Conservation (phyloP, 2,113 vertebrate species). For the Lasiurus cinereus region DNA sequence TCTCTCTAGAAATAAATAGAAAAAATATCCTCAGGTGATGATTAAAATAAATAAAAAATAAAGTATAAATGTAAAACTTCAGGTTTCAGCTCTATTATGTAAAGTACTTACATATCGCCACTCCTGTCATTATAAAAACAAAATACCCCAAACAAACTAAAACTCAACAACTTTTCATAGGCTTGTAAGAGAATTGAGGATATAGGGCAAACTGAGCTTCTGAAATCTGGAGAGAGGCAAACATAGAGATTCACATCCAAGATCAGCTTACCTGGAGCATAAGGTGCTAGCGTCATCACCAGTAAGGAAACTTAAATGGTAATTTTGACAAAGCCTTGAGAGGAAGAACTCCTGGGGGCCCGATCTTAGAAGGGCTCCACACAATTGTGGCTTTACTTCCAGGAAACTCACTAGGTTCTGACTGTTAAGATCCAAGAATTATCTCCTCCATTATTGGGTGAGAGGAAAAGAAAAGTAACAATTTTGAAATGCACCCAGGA, state of each 20-base stretch:
- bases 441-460: constrained; percentile 39
- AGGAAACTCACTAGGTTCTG: constrained; percentile 27
- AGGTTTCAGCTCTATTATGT: constrained; percentile 60
- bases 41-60: neutral
- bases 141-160: constrained; percentile 19
- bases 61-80: constrained; percentile 69
- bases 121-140: constrained; percentile 35
- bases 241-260: constrained; percentile 45
- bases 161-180: constrained; percentile 54
- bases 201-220: neutral
- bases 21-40: too few relatives aligned
- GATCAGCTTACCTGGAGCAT: constrained; percentile 43
- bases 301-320: constrained; percentile 33
- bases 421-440: constrained; percentile 34
- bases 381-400: neutral
- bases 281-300: neutral
- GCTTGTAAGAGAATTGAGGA: constrained; percentile 41
- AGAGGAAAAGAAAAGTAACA: constrained; percentile 16
- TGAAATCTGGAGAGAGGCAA: constrained; percentile 23
- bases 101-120: neutral
- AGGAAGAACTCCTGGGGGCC: neutral
- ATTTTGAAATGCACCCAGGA: neutral
- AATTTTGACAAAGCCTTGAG: constrained; percentile 28
- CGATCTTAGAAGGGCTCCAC: neutral
- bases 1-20: too few relatives aligned